These are phyloP conservation scores for Cliona cf. orientalis DNA, from an alignment of 37 sponge, comb jelly and placozoan species.

Conservation along the genomic window DNA sequence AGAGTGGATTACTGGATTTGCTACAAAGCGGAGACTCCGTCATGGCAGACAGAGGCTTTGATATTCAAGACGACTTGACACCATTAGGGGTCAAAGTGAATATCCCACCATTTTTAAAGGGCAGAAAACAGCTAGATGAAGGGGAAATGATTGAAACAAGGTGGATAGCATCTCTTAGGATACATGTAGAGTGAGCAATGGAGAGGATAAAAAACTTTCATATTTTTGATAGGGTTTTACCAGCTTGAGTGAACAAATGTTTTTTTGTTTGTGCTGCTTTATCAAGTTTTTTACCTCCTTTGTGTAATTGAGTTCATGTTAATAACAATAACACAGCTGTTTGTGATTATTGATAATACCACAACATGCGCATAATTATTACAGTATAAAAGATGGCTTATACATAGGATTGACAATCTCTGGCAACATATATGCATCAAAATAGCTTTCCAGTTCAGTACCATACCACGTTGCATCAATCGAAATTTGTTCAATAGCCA, in stretches of 20 bases:
- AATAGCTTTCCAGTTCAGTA: conserved; percentile 34
- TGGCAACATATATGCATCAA: conserved; percentile 26
- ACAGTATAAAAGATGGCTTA: conserved; percentile 19
- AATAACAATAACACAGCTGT: no score
- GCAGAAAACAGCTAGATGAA: conserved; percentile 32
- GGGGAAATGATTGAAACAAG: conserved; percentile 36
- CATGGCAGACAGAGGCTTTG: conserved; percentile 72
- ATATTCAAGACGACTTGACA: conserved; percentile 57
- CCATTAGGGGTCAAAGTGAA: conserved; percentile 43
- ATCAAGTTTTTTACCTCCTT: conserved; percentile 49
- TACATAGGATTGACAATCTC: no score
- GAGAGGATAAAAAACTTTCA: conserved; percentile 56
- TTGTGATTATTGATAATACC: no score
- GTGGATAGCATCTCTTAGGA: conserved; percentile 55
- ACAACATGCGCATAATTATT: no score
- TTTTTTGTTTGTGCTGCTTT: conserved; percentile 57
- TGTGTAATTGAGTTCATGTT: background rate
- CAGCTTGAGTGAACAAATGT: conserved; percentile 42
- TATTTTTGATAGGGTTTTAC: no score
- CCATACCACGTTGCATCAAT: conserved; percentile 25
- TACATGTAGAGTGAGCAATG: conserved; percentile 65
- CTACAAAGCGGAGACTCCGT: conserved; percentile 51
- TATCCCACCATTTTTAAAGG: conserved; percentile 67
- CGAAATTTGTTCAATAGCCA: conserved; percentile 30
- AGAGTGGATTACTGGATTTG: conserved; percentile 32